A percentile compares a stretch with the other conserved stretches of the same genome.
Evolutionary conservation across 2,888 invertebrate genomes (phyloP).

Genomic region (Dione juno): DNA sequence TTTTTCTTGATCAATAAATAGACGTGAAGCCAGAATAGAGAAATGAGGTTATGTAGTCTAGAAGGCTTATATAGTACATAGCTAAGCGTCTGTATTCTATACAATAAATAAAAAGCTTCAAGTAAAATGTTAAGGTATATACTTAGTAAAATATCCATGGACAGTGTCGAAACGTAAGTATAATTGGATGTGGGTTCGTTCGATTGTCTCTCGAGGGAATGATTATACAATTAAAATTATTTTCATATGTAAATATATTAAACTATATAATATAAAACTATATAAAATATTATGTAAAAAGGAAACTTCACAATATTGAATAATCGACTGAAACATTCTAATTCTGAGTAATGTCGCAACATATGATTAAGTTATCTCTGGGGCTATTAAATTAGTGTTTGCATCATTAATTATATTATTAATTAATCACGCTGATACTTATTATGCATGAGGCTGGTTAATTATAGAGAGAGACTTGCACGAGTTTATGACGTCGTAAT

Average conservation of each 20-base stretch:
- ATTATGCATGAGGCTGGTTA: conserved; percentile 21
- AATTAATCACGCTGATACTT: conserved; percentile 28
- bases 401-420: conserved; percentile 28
- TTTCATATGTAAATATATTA: too few relatives aligned
- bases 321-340: background rate
- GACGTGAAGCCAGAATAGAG: too few relatives aligned
- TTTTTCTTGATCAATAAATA: too few relatives aligned
- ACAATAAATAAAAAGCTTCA: background rate
- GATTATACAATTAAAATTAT: too few relatives aligned
- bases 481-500: background rate
- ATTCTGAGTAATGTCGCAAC: background rate
- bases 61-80: background rate
- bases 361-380: conserved; percentile 5
- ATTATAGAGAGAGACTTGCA: conserved; percentile 12
- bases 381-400: conserved; percentile 18
- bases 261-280: too few relatives aligned
- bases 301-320: too few relatives aligned
- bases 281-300: too few relatives aligned
- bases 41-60: background rate
- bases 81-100: background rate
- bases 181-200: too few relatives aligned
- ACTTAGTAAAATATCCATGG: too few relatives aligned
- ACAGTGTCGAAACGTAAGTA: too few relatives aligned
- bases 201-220: too few relatives aligned
- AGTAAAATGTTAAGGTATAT: too few relatives aligned